These are phyloP conservation scores for Takifugu bimaculatus DNA, from an alignment of 2,113 vertebrate species.

Conservation along the genomic window DNA sequence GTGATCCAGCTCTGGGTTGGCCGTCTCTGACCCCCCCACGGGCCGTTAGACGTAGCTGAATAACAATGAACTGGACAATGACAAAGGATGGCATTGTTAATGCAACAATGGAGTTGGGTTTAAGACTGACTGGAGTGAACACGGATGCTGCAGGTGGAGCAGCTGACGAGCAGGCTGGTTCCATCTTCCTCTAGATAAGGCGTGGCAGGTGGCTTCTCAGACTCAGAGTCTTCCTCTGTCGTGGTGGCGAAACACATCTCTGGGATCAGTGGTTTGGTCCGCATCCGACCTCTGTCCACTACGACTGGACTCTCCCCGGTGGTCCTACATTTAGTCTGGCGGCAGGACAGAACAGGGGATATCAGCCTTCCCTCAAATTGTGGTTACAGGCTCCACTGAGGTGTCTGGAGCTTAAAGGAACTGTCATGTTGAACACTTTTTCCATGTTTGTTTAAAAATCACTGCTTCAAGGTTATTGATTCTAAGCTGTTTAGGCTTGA, in stretches of 20 bases:
- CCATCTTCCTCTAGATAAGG: conserved; percentile 90
- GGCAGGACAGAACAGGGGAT: not conserved
- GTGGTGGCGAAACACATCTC: conserved; percentile 94
- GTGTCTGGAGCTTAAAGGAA: too few species aligned
- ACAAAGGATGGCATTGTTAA: too few species aligned
- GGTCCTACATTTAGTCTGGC: conserved; percentile 81
- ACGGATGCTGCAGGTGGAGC: conserved; percentile 86
- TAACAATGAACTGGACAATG: too few species aligned
- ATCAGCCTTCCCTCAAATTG: not conserved
- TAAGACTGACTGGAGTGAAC: conserved; percentile 86
- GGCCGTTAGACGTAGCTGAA: too few species aligned
- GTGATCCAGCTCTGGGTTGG: too few species aligned
- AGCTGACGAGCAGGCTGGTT: conserved; percentile 90
- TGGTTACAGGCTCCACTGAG: not conserved
- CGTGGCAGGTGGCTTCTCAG: conserved; percentile 73
- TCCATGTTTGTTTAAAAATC: too few species aligned
- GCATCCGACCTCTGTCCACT: conserved; percentile 54
- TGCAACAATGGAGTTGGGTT: not conserved
- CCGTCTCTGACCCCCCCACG: too few species aligned
- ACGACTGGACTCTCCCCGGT: conserved; percentile 57
- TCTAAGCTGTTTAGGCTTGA: too few species aligned
- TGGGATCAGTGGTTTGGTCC: conserved; percentile 93
- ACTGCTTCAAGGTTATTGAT: too few species aligned
- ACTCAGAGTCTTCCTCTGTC: conserved; percentile 80
- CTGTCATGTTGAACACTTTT: too few species aligned